These are phyloP conservation scores for Chiroxiphia lanceolata DNA, from an alignment of 2,797 vertebrate genomes.

Conservation along the genomic window DNA sequence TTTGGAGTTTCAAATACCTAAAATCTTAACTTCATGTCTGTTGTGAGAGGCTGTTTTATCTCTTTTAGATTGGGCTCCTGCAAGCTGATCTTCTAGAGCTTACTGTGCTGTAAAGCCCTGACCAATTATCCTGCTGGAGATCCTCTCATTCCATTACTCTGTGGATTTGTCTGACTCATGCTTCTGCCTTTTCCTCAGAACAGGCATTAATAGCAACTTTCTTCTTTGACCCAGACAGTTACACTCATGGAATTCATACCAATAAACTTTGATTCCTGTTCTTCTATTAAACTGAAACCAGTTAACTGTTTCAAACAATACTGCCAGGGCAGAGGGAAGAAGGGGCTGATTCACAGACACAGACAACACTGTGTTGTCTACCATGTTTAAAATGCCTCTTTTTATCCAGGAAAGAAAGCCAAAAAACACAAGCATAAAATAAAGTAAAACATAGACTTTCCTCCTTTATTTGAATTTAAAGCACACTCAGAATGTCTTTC, in stretches of 20 bases:
- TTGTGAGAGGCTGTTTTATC: neutral
- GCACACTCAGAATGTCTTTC: neutral
- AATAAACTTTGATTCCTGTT: neutral
- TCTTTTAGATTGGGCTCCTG: neutral
- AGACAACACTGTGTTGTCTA: neutral
- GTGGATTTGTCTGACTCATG: neutral
- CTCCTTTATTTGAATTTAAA: neutral
- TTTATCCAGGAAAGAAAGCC: neutral
- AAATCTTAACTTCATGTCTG: neutral
- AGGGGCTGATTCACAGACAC: rapidly evolving
- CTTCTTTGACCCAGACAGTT: neutral
- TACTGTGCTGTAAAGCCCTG: neutral
- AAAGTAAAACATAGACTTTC: neutral
- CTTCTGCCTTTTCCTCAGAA: neutral
- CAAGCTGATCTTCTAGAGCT: neutral
- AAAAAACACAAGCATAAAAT: neutral
- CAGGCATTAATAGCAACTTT: neutral
- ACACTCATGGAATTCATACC: neutral
- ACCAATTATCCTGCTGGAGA: neutral
- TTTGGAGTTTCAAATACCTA: neutral
- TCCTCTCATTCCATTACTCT: neutral
- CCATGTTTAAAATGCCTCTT: neutral
- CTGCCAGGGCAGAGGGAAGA: neutral
- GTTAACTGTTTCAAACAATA: neutral
- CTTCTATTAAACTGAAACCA: neutral